These are phyloP conservation scores for Trogon surrucura DNA, from an alignment of 2,113 vertebrate genomes.

Conservation along the genomic window DNA sequence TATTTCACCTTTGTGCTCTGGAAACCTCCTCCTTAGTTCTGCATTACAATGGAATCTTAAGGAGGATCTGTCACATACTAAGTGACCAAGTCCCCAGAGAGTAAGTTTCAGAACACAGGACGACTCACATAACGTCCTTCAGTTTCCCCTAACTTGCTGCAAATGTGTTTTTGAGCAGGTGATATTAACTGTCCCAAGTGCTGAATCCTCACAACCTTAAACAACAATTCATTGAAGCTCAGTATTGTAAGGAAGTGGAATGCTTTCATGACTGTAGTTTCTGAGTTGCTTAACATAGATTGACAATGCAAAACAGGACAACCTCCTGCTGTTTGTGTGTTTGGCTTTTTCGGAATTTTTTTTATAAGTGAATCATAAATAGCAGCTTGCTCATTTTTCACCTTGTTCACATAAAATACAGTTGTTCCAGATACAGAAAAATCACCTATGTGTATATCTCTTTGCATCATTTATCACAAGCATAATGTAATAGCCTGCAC, in stretches of 20 bases:
- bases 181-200: background rate
- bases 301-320: background rate
- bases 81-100: background rate
- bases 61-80: background rate
- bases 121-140: background rate
- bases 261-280: background rate
- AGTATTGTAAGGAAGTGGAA: background rate
- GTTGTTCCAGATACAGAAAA: background rate
- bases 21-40: background rate
- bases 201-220: background rate
- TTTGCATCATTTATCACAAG: background rate
- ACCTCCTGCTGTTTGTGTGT: background rate
- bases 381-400: background rate
- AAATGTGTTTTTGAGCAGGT: background rate
- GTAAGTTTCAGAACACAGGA: background rate
- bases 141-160: background rate
- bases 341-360: background rate
- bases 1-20: background rate
- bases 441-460: accelerated
- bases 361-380: background rate
- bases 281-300: background rate
- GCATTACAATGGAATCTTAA: background rate
- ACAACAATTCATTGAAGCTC: background rate
- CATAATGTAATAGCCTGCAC: background rate
- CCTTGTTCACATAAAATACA: background rate